These are phyloP conservation scores for Champsocephalus esox DNA, from an alignment of 2,797 vertebrate species.

Conservation along the genomic window DNA sequence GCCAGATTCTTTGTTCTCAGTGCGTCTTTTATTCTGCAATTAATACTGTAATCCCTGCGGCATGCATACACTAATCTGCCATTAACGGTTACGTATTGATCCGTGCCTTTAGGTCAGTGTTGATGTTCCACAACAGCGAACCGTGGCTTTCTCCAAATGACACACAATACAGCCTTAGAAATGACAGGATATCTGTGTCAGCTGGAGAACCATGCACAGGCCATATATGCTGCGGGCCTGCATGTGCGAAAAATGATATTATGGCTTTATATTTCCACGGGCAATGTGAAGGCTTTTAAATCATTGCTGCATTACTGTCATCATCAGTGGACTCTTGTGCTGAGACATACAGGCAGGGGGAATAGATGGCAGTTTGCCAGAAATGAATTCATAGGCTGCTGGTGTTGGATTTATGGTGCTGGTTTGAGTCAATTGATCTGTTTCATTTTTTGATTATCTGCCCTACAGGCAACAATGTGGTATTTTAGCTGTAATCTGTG, in stretches of 20 bases:
- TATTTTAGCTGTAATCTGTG: constrained; percentile 9
- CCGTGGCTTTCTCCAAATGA: constrained; percentile 4
- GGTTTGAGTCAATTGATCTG: constrained; percentile 24
- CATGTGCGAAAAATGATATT: constrained; percentile 39
- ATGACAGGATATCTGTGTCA: constrained; percentile 39
- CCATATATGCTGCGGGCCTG: constrained; percentile 56
- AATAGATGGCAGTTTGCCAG: constrained; percentile 32
- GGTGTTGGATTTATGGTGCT: constrained; percentile 33
- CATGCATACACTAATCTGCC: constrained; percentile 57
- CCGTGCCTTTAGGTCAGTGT: constrained; percentile 32
- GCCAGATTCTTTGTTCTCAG: constrained; percentile 79
- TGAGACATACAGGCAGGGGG: constrained; percentile 14
- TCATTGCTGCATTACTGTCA: constrained; percentile 39
- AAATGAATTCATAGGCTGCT: constrained; percentile 35
- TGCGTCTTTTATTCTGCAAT: constrained; percentile 55
- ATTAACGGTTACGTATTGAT: constrained; percentile 57
- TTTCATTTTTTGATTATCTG: constrained; percentile 14
- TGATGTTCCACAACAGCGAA: constrained; percentile 22
- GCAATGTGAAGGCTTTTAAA: constrained; percentile 41
- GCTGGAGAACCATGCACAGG: constrained; percentile 42
- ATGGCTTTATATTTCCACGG: constrained; percentile 21
- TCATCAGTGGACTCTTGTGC: constrained; percentile 15
- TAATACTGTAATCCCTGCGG: constrained; percentile 55
- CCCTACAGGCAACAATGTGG: not conserved
- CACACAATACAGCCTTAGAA: constrained; percentile 8